Percentiles rank a stretch among this genome's conserved stretches.
Conservation (phyloP, 2,888 invertebrate genomes). For the Coelopa pilipes region DNA sequence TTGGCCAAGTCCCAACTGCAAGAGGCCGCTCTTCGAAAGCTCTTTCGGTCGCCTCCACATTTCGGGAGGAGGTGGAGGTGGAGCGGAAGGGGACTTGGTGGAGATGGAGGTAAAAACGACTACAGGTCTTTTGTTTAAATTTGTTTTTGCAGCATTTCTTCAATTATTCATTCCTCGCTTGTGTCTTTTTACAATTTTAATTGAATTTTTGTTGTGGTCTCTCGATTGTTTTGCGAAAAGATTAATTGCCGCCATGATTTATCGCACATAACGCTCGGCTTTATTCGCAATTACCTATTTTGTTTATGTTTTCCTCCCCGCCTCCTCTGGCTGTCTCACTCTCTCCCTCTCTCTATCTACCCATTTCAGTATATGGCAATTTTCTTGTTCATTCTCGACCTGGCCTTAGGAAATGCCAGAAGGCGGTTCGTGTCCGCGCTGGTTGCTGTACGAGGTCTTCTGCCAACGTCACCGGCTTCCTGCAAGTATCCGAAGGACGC, state of each 20-base stretch:
- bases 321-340: not conserved
- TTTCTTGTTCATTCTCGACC: too few relatives aligned
- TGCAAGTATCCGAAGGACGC: not conserved
- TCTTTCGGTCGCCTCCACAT: too few relatives aligned
- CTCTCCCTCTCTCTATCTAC: too few relatives aligned
- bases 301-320: not conserved
- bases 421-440: not conserved
- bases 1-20: too few relatives aligned
- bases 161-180: not conserved
- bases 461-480: not conserved
- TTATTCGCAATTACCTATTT: not conserved
- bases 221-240: conserved; percentile 12
- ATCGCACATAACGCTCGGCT: not conserved
- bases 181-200: not conserved
- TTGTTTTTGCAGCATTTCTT: conserved; percentile 1
- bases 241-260: conserved; percentile 19
- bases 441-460: not conserved
- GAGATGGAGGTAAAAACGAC: not conserved
- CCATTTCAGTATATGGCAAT: too few relatives aligned
- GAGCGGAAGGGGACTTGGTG: too few relatives aligned
- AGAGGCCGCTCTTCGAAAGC: too few relatives aligned
- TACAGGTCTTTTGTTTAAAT: not conserved
- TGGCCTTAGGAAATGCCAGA: conserved; percentile 13
- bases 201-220: not conserved
- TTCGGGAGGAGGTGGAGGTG: too few relatives aligned